These are phyloP conservation scores for Hirundichthys speculiger DNA, from an alignment of 2,113 vertebrate species.

Conservation along the genomic window DNA sequence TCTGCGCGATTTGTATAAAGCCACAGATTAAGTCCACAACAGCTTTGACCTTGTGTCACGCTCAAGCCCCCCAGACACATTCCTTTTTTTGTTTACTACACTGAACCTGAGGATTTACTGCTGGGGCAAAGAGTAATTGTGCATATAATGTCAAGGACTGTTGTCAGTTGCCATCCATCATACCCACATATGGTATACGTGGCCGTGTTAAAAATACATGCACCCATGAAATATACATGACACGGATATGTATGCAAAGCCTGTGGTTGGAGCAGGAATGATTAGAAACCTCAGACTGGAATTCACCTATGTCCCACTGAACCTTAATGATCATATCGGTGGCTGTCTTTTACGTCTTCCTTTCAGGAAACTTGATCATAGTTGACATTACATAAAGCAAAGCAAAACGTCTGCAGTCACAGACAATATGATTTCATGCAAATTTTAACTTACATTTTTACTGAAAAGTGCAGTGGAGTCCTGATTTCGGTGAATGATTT, in stretches of 20 bases:
- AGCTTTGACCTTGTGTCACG: slow-evolving; percentile 69
- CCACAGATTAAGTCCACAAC: slow-evolving; percentile 61
- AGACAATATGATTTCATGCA: not conserved
- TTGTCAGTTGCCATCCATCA: slow-evolving; percentile 75
- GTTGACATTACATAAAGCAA: not conserved
- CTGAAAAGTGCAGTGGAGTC: not conserved
- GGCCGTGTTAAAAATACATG: slow-evolving; percentile 73
- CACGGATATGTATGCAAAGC: slow-evolving; percentile 46
- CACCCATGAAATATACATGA: slow-evolving; percentile 72
- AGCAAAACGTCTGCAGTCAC: not conserved
- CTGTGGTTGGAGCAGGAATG: slow-evolving; percentile 26
- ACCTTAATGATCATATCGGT: slow-evolving; percentile 18
- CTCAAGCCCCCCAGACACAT: slow-evolving; percentile 21
- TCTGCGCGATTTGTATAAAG: slow-evolving; percentile 57
- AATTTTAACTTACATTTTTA: not conserved
- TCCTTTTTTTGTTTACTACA: slow-evolving; percentile 46
- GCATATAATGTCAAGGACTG: slow-evolving; percentile 73
- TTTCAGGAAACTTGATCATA: not conserved
- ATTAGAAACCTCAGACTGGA: slow-evolving; percentile 37
- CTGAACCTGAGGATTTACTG: slow-evolving; percentile 59
- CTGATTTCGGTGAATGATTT: not conserved
- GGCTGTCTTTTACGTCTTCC: slow-evolving; percentile 10
- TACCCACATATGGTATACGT: slow-evolving; percentile 65
- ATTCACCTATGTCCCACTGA: slow-evolving; percentile 18
- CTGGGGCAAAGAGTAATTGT: slow-evolving; percentile 69